A percentile compares a stretch with the other conserved stretches of the same genome.
Evolutionary conservation across 2,888 invertebrate genomes (phyloP).

Genomic region (Cheilosia vernalis): DNA sequence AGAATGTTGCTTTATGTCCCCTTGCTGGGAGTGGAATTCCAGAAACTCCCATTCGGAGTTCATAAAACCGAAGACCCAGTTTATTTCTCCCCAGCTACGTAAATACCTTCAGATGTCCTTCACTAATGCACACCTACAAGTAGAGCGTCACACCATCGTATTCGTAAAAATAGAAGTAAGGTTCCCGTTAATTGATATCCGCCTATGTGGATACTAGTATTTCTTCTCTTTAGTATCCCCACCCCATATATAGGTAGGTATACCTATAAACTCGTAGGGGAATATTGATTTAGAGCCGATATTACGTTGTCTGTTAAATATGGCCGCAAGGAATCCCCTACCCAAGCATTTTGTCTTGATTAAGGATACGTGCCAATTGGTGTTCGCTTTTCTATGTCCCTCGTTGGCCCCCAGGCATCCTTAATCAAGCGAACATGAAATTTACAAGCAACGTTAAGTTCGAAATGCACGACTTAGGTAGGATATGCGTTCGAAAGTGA

Average conservation of each 20-base stretch:
- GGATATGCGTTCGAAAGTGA: constrained; percentile 16
- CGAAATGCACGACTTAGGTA: constrained; percentile 43
- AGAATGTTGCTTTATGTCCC: constrained; percentile 47
- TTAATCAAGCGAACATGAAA: constrained; percentile 73
- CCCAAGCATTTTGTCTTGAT: constrained; percentile 68
- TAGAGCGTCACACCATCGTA: constrained; percentile 12
- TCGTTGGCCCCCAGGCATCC: constrained; percentile 24
- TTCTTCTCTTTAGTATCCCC: constrained; percentile 53
- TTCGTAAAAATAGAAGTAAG: constrained; percentile 50
- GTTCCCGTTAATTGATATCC: constrained; percentile 66
- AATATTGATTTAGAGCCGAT: constrained; percentile 60
- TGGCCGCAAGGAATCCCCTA: constrained; percentile 39
- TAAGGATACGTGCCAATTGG: constrained; percentile 72
- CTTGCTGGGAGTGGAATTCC: constrained; percentile 43
- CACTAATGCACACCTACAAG: constrained; percentile 33
- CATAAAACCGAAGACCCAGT: constrained; percentile 59
- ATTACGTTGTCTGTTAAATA: constrained; percentile 47
- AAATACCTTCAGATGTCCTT: constrained; percentile 18
- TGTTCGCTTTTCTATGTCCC: constrained; percentile 45
- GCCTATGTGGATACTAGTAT: constrained; percentile 59
- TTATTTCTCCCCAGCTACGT: neutral
- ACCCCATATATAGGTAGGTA: constrained; percentile 4
- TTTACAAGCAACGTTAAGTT: constrained; percentile 71
- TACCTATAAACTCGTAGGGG: neutral
- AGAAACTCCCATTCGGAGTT: constrained; percentile 46